Base-by-base conservation (phyloP, 2,888 invertebrate genomes). In the Zaprionus obscuricornis region DNA sequence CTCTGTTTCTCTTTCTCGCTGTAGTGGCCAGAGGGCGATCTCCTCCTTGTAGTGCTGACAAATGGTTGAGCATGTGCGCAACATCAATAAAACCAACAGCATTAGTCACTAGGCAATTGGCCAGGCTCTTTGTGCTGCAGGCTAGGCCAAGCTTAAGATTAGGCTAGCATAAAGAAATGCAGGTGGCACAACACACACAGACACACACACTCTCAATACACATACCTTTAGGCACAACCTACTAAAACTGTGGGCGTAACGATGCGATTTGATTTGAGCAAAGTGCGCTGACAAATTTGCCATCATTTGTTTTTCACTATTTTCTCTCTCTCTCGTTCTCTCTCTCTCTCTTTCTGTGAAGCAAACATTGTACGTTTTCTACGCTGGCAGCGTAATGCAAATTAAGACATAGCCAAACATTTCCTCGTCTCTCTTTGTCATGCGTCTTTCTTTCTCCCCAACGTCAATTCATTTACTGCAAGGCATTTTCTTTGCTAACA, bases 251-350 rank as follows among this genome's bases (percentile, higher is more conserved):
- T 84, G 81, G 86, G 86, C 63, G 85, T 77, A 82, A 74, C 86
- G 84, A 68, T 74, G 85, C 68, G 26, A 47, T 66, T 72, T 66
- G 74, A 74, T 70, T 71, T 66, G 57, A 59, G 10, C 58, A 65
- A 74, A 62, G 40, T 74, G 59, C 52, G 58, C 60, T 87, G 84
- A 88, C 88, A 88, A 88, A 88, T 88, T 72, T 73, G 70, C 60
- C 58, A 49, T 66, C 82, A 87, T 84, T 87, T 84, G 65, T 77
- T 73, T 68, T 54, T n/a, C n/a, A n/a, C n/a, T n/a, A n/a, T n/a
- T n/a, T 52, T 42, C 56, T 46, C 29, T 7, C 17, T 37, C 13
- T 16, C n/a, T n/a, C 14, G 16, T 34, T 51, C 43, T 31, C 58
- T 39, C 40, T 36, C 51, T 46, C 45, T 1, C 37, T 52, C 27